Evolutionary conservation across 2,113 vertebrate genomes (phyloP).

Genomic region (Orthonyx spaldingii): DNA sequence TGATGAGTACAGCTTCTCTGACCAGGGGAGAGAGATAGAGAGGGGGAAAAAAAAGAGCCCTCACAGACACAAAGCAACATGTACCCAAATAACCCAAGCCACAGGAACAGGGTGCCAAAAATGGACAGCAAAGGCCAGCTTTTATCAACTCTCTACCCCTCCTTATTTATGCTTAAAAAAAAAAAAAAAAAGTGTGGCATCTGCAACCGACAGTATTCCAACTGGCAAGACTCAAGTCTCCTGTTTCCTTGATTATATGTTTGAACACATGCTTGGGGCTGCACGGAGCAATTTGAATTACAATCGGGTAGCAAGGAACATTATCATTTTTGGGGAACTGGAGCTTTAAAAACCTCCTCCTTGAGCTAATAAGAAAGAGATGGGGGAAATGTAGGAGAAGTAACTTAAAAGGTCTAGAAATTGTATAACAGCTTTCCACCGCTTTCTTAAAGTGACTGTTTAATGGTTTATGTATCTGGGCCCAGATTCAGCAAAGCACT

Average conservation of each 20-base stretch:
- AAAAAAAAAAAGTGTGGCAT: background rate
- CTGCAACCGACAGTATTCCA: slow-evolving; percentile 31
- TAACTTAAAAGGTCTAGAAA: slow-evolving; percentile 51
- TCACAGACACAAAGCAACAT: slow-evolving; percentile 46
- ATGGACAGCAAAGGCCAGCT: background rate
- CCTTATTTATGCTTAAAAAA: background rate
- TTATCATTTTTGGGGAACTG: slow-evolving; percentile 7
- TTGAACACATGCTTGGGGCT: slow-evolving; percentile 56
- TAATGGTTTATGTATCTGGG: slow-evolving; percentile 63
- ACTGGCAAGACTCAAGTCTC: slow-evolving; percentile 24
- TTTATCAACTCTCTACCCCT: background rate
- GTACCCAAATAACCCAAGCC: background rate
- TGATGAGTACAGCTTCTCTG: slow-evolving; percentile 68
- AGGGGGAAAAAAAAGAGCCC: background rate
- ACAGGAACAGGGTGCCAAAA: background rate
- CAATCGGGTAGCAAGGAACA: background rate
- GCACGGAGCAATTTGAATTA: slow-evolving; percentile 40
- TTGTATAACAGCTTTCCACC: slow-evolving; percentile 20
- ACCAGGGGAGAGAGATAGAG: background rate
- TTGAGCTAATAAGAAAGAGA: slow-evolving; percentile 30
- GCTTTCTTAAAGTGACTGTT: slow-evolving; percentile 49
- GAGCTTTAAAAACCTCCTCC: slow-evolving; percentile 46
- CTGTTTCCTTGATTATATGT: slow-evolving; percentile 38
- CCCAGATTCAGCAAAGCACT: slow-evolving; percentile 60
- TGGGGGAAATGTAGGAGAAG: background rate